phyloP scores from a whole-genome alignment of 2,797 vertebrate genomes.

The Clarias laeviceps region DNA sequence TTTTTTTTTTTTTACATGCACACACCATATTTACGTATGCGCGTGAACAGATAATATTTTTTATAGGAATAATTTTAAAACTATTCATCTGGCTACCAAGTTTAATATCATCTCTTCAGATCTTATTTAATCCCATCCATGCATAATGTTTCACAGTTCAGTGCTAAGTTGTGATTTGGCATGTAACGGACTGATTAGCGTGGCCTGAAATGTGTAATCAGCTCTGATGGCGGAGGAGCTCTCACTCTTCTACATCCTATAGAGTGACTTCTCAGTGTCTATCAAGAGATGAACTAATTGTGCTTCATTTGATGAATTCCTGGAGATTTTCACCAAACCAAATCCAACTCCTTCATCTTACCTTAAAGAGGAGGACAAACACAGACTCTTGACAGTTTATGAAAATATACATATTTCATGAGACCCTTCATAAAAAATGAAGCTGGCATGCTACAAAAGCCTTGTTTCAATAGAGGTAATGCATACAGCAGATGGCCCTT shows the following conservation, averaged over 20 bases:
- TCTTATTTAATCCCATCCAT: neutral
- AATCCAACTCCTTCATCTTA: slow-evolving; percentile 39
- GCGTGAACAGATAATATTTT: neutral
- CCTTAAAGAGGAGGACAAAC: slow-evolving; percentile 34
- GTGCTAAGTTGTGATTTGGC: slow-evolving; percentile 15
- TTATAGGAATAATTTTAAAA: neutral
- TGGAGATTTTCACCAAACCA: slow-evolving; percentile 35
- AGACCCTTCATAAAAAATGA: slow-evolving; percentile 55
- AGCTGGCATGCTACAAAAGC: slow-evolving; percentile 58
- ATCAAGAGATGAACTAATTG: slow-evolving; percentile 9
- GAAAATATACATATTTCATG: slow-evolving; percentile 64
- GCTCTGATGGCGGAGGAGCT: slow-evolving; percentile 25
- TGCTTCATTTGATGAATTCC: slow-evolving; percentile 41
- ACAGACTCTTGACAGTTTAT: slow-evolving; percentile 53
- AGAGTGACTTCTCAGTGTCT: slow-evolving; percentile 17
- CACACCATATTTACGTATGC: too few species aligned
- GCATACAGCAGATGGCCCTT: slow-evolving; percentile 87
- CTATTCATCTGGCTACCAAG: neutral
- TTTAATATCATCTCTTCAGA: neutral
- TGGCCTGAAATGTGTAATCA: slow-evolving; percentile 49
- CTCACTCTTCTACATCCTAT: slow-evolving; percentile 29
- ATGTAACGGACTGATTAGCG: neutral
- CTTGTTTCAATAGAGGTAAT: slow-evolving; percentile 67
- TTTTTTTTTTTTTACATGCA: neutral
- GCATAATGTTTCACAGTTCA: slow-evolving; percentile 7